Evolutionary conservation across 30 jellyfish, hydroid and myxozoan genomes (phyloP).

Genomic region (Hydractinia symbiolongicarpus): DNA sequence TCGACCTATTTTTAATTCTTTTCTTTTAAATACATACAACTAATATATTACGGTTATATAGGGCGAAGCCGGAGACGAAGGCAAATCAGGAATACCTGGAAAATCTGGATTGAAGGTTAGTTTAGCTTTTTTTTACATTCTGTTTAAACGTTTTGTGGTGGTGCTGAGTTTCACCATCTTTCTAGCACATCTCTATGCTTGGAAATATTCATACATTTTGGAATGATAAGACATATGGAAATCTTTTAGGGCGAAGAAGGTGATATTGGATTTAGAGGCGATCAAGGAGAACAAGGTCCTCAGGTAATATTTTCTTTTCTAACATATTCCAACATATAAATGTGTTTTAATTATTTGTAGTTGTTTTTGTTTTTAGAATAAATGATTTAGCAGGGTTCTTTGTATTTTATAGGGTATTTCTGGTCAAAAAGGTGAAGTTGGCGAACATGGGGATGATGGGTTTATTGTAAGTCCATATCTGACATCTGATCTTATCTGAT

Average conservation of each 20-base stretch:
- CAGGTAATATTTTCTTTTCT: background rate
- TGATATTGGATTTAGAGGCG: background rate
- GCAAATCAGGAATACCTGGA: conserved; percentile 10
- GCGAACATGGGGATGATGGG: conserved; percentile 43
- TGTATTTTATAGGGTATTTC: conserved; percentile 22
- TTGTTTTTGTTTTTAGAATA: too few species aligned
- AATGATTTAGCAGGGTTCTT: background rate
- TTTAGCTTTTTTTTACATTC: background rate
- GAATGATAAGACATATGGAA: too few species aligned
- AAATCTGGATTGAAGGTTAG: conserved; percentile 5
- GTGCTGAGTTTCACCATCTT: background rate
- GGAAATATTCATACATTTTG: too few species aligned
- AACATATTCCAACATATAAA: too few species aligned
- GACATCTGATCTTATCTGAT: too few species aligned
- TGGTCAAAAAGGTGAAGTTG: conserved; percentile 38
- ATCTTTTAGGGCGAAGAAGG: conserved; percentile 2
- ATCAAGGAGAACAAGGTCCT: background rate
- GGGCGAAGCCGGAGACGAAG: background rate
- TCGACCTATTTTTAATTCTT: background rate
- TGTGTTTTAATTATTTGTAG: too few species aligned
- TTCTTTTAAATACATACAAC: background rate
- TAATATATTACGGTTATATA: background rate
- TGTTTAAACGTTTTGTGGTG: background rate
- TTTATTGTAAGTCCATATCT: conserved; percentile 10
- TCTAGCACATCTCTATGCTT: background rate